Conservation (phyloP, 2,113 vertebrate species). For the Rafetus swinhoei region DNA sequence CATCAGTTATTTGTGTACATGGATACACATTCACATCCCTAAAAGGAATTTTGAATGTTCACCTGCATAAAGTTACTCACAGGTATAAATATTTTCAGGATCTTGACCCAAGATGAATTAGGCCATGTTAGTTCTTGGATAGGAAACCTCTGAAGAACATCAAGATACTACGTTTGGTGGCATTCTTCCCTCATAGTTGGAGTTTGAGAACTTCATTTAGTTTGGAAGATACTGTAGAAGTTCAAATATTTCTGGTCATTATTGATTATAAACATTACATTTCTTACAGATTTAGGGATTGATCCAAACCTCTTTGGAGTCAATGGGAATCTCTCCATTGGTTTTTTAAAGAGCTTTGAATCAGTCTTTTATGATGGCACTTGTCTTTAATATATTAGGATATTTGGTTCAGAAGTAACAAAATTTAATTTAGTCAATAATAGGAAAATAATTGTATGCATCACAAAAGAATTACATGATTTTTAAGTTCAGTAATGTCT, state of each 20-base stretch:
- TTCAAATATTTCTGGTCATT: background rate
- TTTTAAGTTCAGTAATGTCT: background rate
- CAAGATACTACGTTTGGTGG: background rate
- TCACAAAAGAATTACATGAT: background rate
- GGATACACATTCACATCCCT: too few relatives aligned
- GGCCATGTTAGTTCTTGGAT: background rate
- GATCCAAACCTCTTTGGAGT: background rate
- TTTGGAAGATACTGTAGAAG: background rate
- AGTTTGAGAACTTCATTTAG: rapidly evolving
- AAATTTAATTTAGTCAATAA: background rate
- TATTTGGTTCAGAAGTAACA: background rate
- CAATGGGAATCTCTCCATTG: background rate
- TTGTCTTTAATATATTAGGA: background rate
- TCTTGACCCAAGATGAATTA: background rate
- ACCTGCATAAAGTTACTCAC: background rate
- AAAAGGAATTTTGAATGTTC: background rate
- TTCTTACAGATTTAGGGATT: background rate
- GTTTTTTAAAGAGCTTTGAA: background rate
- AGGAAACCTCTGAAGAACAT: background rate
- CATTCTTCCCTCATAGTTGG: background rate
- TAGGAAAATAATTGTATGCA: background rate
- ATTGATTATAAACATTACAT: background rate
- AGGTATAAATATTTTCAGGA: background rate
- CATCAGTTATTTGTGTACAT: too few relatives aligned
- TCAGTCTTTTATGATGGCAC: background rate